These are phyloP conservation scores for Steinernema khuongi DNA, from an alignment of 1,140 invertebrate genomes.

Conservation along the genomic window DNA sequence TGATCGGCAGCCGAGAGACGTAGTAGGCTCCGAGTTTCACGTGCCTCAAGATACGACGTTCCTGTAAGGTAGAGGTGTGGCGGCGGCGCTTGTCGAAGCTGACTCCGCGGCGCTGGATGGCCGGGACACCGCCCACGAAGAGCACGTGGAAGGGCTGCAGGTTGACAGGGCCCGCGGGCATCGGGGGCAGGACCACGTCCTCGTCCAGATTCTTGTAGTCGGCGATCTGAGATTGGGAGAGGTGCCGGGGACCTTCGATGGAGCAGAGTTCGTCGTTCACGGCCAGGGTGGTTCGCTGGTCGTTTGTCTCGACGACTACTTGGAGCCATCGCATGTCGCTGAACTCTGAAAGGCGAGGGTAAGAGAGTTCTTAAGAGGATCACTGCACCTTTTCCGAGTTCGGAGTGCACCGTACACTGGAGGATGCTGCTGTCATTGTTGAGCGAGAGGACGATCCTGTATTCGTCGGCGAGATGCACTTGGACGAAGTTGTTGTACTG, in stretches of 20 bases:
- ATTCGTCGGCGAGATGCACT: conserved; percentile 53
- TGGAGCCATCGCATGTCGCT: conserved; percentile 51
- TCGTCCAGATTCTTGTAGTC: conserved; percentile 18
- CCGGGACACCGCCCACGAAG: conserved; percentile 44
- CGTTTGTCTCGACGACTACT: conserved; percentile 34
- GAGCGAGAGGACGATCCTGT: conserved; percentile 42
- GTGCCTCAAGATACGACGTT: neutral
- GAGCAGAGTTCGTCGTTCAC: conserved; percentile 44
- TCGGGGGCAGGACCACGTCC: conserved; percentile 42
- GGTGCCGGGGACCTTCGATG: conserved; percentile 30
- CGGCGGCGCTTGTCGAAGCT: conserved; percentile 10
- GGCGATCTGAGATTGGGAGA: conserved; percentile 19
- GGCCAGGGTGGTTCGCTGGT: conserved; percentile 20
- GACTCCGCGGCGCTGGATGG: neutral
- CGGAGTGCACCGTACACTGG: conserved; percentile 31
- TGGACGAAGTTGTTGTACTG: conserved; percentile 60
- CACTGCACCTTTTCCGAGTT: conserved; percentile 24
- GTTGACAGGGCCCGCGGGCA: conserved; percentile 26
- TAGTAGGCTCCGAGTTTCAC: conserved; percentile 30
- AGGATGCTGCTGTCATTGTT: conserved; percentile 41
- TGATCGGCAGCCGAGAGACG: conserved; percentile 31
- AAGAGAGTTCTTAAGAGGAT: conserved; percentile 18
- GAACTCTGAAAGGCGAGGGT: conserved; percentile 38
- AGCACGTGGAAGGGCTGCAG: conserved; percentile 34
- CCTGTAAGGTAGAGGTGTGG: neutral